Base-by-base conservation (phyloP, 1,140 invertebrate species). In the Bombus vancouverensis region DNA sequence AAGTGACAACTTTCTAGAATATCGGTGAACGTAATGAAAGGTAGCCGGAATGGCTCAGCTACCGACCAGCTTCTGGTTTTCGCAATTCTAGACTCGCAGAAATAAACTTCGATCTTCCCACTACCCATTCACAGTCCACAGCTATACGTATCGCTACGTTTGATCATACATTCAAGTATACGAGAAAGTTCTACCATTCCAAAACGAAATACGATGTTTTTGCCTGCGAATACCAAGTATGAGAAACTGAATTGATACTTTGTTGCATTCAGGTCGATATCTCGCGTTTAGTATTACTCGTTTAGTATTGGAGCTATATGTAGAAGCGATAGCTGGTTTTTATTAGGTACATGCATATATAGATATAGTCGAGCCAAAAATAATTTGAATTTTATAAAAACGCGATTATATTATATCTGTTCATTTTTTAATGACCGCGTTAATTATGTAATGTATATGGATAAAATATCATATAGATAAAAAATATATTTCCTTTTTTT, bases 11-110 rank as follows among this genome's bases (percentile, higher is more conserved):
- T 87, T 87, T 89, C 85, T 85, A 70, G 59, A 53, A 89, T 83
- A 73, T 81, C 75, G 76, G 79, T 66, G 76, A 89, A 89, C 78
- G 81, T 44, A 90, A 87, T 81, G 68, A 78, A 90, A 87, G 80
- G 80, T 42, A 78, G 62, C 34, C 25, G 39, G 66, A 76, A 84
- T 71, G 37, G 75, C 28, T 73, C 34, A 28, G 77, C 83, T 80
- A 72, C 76, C 76, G 68, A 83, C 42, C 42, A 57, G 71, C 68
- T 81, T 74, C 83, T 74, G 78, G 71, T 85, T 85, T 80, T 85
- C 75, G 83, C 83, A 85, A 80, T 79, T 71, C 47, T 25, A 65
- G 37, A 9, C 70, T 47, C 9, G n/a, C 34, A 32, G 9, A 28
- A 37, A 34, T 68, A 15, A 57, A 77, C 81, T 70, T 42, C 62